Conservation (phyloP, 2,797 vertebrate genomes). For the Stomatorhinus walkeri region DNA sequence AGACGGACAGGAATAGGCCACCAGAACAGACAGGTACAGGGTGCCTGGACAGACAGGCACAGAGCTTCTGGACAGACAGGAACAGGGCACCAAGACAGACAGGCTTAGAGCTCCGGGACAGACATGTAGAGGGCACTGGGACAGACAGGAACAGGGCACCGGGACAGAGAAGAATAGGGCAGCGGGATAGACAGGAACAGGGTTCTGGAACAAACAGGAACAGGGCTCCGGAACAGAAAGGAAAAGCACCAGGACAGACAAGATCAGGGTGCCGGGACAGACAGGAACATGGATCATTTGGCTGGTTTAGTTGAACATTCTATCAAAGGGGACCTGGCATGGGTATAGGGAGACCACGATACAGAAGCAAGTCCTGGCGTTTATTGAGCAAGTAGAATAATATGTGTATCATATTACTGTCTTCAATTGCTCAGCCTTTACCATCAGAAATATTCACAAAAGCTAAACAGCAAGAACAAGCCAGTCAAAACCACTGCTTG, state of each 20-base stretch:
- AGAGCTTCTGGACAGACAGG: neutral
- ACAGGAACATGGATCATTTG: neutral
- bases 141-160: neutral
- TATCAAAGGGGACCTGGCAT: neutral
- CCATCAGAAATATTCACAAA: neutral
- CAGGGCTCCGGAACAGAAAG: too few relatives aligned
- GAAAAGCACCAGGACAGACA: neutral
- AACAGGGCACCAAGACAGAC: neutral
- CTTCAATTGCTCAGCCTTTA: neutral
- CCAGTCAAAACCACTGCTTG: neutral
- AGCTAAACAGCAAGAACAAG: neutral
- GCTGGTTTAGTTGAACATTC: neutral
- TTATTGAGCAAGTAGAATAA: neutral
- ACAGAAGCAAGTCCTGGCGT: neutral
- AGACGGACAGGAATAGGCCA: neutral
- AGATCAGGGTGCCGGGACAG: neutral
- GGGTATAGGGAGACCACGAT: neutral
- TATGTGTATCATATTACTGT: neutral
- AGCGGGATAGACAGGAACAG: too few relatives aligned
- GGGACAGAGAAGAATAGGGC: neutral
- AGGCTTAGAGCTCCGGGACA: neutral
- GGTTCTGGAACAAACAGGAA: neutral
- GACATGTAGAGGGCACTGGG: accelerated
- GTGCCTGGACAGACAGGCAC: neutral
- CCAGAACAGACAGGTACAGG: neutral